Evolutionary conservation across 2,113 vertebrate genomes (phyloP).

Genomic region (Choloepus hoffmanni): DNA sequence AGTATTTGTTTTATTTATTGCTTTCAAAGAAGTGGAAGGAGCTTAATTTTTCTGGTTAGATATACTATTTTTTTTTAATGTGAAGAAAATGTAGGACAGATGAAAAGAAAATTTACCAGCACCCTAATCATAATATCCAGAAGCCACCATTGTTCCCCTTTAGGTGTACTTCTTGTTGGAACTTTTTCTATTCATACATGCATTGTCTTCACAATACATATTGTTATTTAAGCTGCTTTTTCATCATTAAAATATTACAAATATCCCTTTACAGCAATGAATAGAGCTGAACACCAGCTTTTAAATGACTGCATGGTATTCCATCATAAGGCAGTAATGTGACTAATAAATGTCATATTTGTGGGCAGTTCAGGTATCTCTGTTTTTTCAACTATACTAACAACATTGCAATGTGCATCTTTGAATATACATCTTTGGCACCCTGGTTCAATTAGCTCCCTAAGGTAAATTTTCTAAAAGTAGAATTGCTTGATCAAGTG

Average conservation of each 20-base stretch:
- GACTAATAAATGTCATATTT: not conserved
- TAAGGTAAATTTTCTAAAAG: not conserved
- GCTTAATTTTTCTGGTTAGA: not conserved
- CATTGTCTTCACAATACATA: not conserved
- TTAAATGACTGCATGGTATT: not conserved
- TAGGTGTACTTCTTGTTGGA: not conserved
- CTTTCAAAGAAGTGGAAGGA: slow-evolving; percentile 4
- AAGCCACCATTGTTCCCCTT: not conserved
- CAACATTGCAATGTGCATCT: not conserved
- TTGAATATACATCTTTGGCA: not conserved
- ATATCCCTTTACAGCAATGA: not conserved
- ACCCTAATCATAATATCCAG: slow-evolving; percentile 2
- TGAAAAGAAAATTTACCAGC: not conserved
- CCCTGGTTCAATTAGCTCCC: not conserved
- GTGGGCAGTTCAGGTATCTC: not conserved
- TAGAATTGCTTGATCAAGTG: not conserved
- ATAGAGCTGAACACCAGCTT: not conserved
- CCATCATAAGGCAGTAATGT: not conserved
- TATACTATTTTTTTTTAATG: slow-evolving; percentile 17
- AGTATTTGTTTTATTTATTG: not conserved
- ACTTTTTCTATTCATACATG: slow-evolving; percentile 2
- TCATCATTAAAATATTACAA: slow-evolving; percentile 26
- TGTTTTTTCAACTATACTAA: not conserved
- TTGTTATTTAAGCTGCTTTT: not conserved
- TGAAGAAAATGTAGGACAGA: slow-evolving; percentile 28